Conservation (phyloP, 2,797 vertebrate genomes). For the Gila robusta region DNA sequence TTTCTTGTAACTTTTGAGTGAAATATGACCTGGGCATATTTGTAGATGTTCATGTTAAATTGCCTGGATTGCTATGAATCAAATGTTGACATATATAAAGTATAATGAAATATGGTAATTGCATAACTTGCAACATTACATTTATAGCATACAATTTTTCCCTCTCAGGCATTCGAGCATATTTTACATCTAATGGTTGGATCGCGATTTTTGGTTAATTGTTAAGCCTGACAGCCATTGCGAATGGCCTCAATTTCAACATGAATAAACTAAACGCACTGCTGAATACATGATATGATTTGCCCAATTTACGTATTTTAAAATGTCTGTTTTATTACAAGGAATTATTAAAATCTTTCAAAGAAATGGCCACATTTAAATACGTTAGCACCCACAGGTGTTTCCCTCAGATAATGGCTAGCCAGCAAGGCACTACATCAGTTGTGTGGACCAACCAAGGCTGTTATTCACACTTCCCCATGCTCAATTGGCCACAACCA, state of each 20-base stretch:
- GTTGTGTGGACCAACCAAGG: background rate
- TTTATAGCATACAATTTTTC: background rate
- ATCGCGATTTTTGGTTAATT: constrained; percentile 11
- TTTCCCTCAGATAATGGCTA: background rate
- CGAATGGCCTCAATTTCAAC: background rate
- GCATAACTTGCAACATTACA: background rate
- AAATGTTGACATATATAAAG: background rate
- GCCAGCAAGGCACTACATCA: background rate
- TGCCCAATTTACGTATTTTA: background rate
- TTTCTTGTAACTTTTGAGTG: background rate
- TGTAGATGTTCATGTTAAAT: background rate
- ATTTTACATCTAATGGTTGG: constrained; percentile 2
- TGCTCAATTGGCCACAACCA: background rate
- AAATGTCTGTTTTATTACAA: constrained; percentile 14
- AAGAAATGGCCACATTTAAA: constrained; percentile 21
- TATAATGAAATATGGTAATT: background rate
- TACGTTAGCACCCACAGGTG: background rate
- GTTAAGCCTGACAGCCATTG: background rate
- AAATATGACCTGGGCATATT: background rate
- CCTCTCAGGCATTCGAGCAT: background rate
- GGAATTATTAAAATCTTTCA: background rate
- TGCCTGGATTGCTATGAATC: background rate
- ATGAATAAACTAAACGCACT: background rate
- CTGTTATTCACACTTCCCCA: background rate
- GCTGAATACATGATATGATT: background rate